Evolutionary conservation across 1,140 invertebrate species (phyloP).

Genomic region (Bombus waltoni): DNA sequence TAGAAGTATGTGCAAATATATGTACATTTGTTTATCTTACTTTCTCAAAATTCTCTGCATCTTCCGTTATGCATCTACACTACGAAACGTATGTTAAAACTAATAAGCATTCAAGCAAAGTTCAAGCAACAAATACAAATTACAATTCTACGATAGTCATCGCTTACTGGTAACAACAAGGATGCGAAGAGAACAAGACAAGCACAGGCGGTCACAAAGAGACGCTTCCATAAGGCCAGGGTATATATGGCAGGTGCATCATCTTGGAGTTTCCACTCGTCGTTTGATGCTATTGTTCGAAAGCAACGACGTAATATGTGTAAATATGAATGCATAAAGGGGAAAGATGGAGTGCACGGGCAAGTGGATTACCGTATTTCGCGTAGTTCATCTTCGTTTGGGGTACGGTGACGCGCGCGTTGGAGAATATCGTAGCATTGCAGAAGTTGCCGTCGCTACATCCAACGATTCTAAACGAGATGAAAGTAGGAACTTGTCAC

Average conservation of each 20-base stretch:
- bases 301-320: conserved; percentile 21
- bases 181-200: background rate
- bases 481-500: background rate
- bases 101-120: too few species aligned
- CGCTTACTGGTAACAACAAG: rapidly evolving
- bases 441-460: background rate
- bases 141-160: background rate
- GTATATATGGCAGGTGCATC: background rate
- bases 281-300: conserved; percentile 51
- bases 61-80: too few species aligned
- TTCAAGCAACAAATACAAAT: background rate
- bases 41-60: too few species aligned
- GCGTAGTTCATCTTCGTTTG: conserved; percentile 63
- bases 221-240: background rate
- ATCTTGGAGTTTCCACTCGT: conserved; percentile 51
- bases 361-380: conserved; percentile 64
- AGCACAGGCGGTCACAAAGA: background rate
- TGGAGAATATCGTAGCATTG: conserved; percentile 32
- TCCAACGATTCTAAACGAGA: background rate
- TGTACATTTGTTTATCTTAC: too few species aligned
- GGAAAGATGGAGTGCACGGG: conserved; percentile 54
- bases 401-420: conserved; percentile 39
- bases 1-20: too few species aligned
- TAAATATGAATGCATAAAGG: conserved; percentile 31
- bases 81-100: too few species aligned